Conservation (phyloP, 2,888 invertebrate species). For the Linnaemya tessellans region DNA sequence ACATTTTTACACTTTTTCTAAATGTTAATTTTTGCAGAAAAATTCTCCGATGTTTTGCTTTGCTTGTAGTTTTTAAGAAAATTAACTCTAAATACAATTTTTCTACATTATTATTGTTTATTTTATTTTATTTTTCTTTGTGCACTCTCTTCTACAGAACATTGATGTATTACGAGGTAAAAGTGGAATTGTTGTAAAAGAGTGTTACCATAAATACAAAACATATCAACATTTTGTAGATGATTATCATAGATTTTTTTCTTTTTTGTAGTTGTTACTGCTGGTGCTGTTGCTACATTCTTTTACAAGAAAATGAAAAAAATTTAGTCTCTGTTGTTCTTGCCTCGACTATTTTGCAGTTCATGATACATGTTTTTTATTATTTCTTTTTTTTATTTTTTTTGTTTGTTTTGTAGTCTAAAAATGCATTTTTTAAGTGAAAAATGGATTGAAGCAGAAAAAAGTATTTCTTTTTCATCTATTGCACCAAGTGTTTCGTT, state of each 20-base stretch:
- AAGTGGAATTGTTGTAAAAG: constrained; percentile 8
- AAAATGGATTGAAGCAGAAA: constrained; percentile 24
- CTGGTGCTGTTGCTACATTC: constrained; percentile 9
- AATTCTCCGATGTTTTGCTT: neutral
- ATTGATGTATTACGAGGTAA: constrained; percentile 59
- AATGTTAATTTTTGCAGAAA: neutral
- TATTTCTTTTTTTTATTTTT: no score
- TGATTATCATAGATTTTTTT: constrained; percentile 52
- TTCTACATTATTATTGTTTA: neutral
- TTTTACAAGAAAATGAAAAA: neutral
- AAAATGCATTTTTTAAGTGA: constrained; percentile 27
- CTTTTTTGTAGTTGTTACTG: constrained; percentile 11
- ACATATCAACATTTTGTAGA: constrained; percentile 69
- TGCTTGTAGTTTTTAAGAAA: neutral
- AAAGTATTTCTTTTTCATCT: constrained; percentile 1
- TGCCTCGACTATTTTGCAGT: constrained; percentile 12
- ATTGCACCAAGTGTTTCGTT: constrained; percentile 42
- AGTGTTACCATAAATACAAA: constrained; percentile 67
- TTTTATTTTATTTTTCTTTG: neutral
- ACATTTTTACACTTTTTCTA: constrained; percentile 48
- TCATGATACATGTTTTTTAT: constrained; percentile 58
- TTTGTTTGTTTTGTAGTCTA: neutral
- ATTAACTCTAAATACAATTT: constrained; percentile 46
- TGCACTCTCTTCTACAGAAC: constrained; percentile 37
- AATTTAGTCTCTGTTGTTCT: neutral